phyloP scores from a whole-genome alignment of 2,888 invertebrate genomes.

The Coenonympha arcania region DNA sequence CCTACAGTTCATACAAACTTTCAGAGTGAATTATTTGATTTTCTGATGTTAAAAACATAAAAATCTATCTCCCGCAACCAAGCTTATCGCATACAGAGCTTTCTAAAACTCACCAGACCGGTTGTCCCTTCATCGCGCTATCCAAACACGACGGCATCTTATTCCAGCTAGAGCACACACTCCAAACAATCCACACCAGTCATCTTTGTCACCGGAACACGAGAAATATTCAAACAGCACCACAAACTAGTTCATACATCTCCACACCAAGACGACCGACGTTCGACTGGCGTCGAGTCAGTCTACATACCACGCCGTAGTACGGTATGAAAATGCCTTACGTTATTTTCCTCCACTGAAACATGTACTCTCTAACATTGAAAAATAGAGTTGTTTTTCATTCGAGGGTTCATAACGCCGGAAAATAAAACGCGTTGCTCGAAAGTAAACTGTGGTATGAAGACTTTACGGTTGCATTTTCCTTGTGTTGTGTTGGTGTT shows the following conservation, averaged over 20 bases:
- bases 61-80: conserved; percentile 8
- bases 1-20: neutral
- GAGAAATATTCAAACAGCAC: conserved; percentile 44
- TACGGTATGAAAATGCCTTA: conserved; percentile 18
- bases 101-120: conserved; percentile 69
- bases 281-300: conserved; percentile 45
- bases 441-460: conserved; percentile 34
- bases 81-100: conserved; percentile 29
- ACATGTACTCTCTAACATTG: conserved; percentile 28
- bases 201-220: conserved; percentile 65
- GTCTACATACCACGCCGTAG: conserved; percentile 16
- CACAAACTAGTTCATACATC: conserved; percentile 36
- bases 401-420: conserved; percentile 6
- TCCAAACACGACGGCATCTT: conserved; percentile 60
- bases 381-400: conserved; percentile 29
- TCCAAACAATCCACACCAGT: conserved; percentile 59
- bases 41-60: neutral
- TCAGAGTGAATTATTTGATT: conserved; percentile 3
- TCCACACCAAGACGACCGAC: conserved; percentile 38
- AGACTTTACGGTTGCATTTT: conserved; percentile 29
- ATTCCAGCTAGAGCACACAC: conserved; percentile 52
- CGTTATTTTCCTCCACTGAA: conserved; percentile 11
- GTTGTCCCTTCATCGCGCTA: conserved; percentile 67
- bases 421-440: neutral
- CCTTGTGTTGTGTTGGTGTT: conserved; percentile 27